Conservation (phyloP, 2,797 vertebrate species). For the Bucorvus abyssinicus region DNA sequence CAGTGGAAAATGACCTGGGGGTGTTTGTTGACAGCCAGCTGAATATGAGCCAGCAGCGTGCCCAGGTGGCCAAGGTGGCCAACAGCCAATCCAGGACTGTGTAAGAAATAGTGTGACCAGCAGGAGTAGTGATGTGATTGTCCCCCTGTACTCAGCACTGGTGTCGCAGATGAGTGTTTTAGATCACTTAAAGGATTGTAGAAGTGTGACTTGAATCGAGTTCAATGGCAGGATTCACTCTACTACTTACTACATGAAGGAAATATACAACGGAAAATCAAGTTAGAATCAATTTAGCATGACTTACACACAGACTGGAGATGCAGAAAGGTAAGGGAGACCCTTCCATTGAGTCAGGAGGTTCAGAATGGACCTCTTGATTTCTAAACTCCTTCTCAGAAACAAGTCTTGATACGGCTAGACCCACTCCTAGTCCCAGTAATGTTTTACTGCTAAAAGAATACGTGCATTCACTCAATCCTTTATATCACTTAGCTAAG, state of each 20-base stretch:
- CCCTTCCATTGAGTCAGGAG: background rate
- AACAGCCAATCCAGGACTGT: background rate
- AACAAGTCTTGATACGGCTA: no score
- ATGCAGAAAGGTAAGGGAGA: no score
- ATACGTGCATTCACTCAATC: no score
- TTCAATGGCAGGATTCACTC: background rate
- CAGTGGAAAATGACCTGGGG: fast-evolving
- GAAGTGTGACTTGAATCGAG: background rate
- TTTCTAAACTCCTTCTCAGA: background rate
- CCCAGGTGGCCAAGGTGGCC: no score
- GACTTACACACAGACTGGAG: no score
- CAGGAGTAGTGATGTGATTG: background rate
- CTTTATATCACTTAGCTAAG: no score
- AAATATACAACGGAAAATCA: no score
- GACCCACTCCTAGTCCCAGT: no score
- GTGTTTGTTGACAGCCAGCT: fast-evolving
- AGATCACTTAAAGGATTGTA: background rate
- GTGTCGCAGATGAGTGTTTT: background rate
- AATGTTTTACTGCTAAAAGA: no score
- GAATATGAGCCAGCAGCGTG: background rate
- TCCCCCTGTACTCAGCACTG: background rate
- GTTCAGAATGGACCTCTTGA: background rate
- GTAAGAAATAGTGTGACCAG: background rate
- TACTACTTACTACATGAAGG: background rate
- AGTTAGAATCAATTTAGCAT: no score